Base-by-base conservation (phyloP, 2,113 vertebrate species). In the Alaudala cheleensis region DNA sequence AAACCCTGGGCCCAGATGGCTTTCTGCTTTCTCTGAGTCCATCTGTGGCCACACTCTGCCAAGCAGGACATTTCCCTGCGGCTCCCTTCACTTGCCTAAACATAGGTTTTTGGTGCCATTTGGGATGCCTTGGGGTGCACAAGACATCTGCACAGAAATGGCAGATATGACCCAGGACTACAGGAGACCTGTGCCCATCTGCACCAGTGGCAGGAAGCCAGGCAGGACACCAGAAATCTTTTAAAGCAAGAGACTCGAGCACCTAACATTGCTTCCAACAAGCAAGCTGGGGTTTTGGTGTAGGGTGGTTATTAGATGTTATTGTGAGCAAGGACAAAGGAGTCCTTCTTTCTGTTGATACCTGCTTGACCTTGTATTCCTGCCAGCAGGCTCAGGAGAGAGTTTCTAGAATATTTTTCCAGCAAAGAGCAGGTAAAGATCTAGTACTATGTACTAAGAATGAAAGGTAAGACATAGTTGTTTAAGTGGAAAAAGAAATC, bases 161-260 rank as follows among this genome's bases (percentile, higher is more conserved):
- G 45, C 58, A 88, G 58, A 58, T 77, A 77, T 8, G 26, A 86
- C 64, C 69, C 19, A 37, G n/a, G 58, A 80, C 82, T 70, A 73
- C 50, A 80, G 74, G 71, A 92, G 81, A 86, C 49, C 47, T 88
- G 72, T 49, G 61, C 42, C 95, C 90, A 93, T 96, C 94, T 95
- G 94, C 18, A 83, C 39, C 23, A 29, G 42, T 88, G 88, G 92
- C 76, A 93, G 47, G 33, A 81, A 92, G 94, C 88, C 95, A 95
- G 50, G 17, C 19, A 86, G 66, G 58, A 61, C 86, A 92, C 47
- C 67, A 88, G 65, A 90, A 79, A 56, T 33, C 29, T 57, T 44
- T 60, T 53, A 67, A 78, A 81, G 42, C 33, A 67, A 81, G 70
- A 3, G 2, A 69, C 53, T 53, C 1, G 0, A 77, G 45, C 53